Evolutionary conservation across 2,113 vertebrate species (phyloP), one percentile per base, ranked within the genome.

Genomic region (Coturnix japonica): DNA sequence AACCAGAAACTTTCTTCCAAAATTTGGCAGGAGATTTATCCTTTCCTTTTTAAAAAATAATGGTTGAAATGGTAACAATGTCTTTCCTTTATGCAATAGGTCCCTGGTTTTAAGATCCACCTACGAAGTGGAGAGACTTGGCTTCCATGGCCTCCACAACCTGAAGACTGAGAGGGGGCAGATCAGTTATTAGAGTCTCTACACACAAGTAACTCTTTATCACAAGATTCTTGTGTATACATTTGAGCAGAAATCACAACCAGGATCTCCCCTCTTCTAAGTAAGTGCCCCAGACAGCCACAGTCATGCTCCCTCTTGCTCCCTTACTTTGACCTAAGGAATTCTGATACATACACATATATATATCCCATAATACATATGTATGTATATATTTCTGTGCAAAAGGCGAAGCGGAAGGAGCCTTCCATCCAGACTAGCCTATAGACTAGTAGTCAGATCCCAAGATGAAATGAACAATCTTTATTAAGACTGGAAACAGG

Each of bases 391-490:
- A 39, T 83, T 67, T 49, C 26, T 14, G 7, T 77, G 49, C 11
- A 73, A 28, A 89, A 91, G 39, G 35, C 81, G 91, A 92, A 41
- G 6, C 44, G 39, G 51, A 91, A 35, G 61, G 63, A 85, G 28
- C 72, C 71, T 94, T 67, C 78, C 74, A 85, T 37, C 19, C 19
- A 82, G 78, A 66, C 39, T 37, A 87, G 78, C 59, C 71, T 73
- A 54, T 80, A 76, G 26, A 30, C 31, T 60, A 37, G 30, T 28
- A 81, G 81, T 73, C 63, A 87, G 63, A 59, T 72, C 65, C 49
- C 81, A 85, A 30, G 64, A 82, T 87, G 19, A 95, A 94, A 92
- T 85, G 44, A 89, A 66, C 66, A 37, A 81, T 86, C 73, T 90
- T 67, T 76, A 86, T 37, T 75, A 77, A 85, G 23, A 44, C 17